Evolutionary conservation across 1,140 invertebrate species (phyloP).

Genomic region (Camponotus floridanus): DNA sequence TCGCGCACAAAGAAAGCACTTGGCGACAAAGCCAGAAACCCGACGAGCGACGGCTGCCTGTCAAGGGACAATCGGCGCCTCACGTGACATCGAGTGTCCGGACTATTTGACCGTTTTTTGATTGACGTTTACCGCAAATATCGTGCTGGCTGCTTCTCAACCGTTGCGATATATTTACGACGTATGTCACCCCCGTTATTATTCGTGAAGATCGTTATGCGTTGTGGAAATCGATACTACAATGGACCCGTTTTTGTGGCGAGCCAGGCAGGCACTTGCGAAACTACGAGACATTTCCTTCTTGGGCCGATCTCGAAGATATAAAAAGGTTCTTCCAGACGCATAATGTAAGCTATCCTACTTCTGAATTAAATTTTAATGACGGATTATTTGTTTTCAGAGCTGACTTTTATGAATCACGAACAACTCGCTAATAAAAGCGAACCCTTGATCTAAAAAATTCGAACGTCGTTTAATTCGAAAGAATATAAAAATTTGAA

Average conservation of each 20-base stretch:
- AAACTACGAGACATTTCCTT: slow-evolving; percentile 39
- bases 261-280: slow-evolving; percentile 45
- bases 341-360: background rate
- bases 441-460: background rate
- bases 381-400: slow-evolving; percentile 27
- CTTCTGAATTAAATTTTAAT: slow-evolving; percentile 45
- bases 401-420: slow-evolving; percentile 7
- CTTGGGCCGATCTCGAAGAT: slow-evolving; percentile 9
- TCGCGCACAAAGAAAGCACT: slow-evolving; percentile 60
- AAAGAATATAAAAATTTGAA: slow-evolving; percentile 8
- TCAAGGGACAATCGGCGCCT: slow-evolving; percentile 73
- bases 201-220: slow-evolving; percentile 54
- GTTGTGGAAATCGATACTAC: slow-evolving; percentile 68
- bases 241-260: slow-evolving; percentile 56
- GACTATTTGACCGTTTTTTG: slow-evolving; percentile 67
- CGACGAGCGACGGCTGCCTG: slow-evolving; percentile 70
- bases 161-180: slow-evolving; percentile 65
- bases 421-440: background rate
- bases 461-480: background rate
- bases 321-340: slow-evolving; percentile 2
- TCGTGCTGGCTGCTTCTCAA: slow-evolving; percentile 55
- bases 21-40: slow-evolving; percentile 66
- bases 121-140: slow-evolving; percentile 70
- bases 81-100: slow-evolving; percentile 76
- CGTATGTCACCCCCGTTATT: slow-evolving; percentile 71